phyloP scores from a whole-genome alignment of 2,888 invertebrate genomes.

The Alloplasta piceator region DNA sequence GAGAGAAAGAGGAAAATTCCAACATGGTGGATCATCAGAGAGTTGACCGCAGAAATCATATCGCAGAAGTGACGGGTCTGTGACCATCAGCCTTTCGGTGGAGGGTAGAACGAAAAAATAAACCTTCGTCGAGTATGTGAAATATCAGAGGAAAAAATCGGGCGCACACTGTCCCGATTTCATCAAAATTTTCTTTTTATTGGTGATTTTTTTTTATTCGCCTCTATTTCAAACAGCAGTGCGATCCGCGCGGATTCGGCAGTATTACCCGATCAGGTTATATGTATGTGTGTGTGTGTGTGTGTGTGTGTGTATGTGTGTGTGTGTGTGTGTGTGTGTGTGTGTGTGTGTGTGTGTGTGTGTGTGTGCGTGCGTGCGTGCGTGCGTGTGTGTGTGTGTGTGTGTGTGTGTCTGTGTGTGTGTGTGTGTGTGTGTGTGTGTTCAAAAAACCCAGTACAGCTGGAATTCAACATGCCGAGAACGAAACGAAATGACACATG shows the following conservation, averaged over 20 bases:
- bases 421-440: not conserved
- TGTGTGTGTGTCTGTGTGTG: not conserved
- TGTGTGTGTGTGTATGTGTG: not conserved
- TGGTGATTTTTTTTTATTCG: slow-evolving; percentile 2
- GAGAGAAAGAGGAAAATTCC: slow-evolving; percentile 10
- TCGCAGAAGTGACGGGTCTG: slow-evolving; percentile 15
- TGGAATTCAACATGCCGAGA: slow-evolving; percentile 7
- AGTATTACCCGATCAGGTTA: slow-evolving; percentile 29
- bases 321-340: not conserved
- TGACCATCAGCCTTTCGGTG: not conserved
- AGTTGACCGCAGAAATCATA: slow-evolving; percentile 31
- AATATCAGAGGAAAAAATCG: slow-evolving; percentile 24
- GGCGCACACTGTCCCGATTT: slow-evolving; percentile 7
- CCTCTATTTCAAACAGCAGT: slow-evolving; percentile 20
- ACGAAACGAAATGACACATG: slow-evolving; percentile 23
- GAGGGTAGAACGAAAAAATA: slow-evolving; percentile 15
- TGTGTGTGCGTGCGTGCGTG: not conserved
- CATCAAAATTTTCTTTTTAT: slow-evolving; percentile 41
- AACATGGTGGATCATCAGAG: slow-evolving; percentile 19
- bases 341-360: not conserved
- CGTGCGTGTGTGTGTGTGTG: not conserved
- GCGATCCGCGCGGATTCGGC: slow-evolving; percentile 22
- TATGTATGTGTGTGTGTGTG: not conserved
- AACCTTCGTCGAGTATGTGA: slow-evolving; percentile 1
- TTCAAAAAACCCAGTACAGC: slow-evolving; percentile 1